These are phyloP conservation scores for Pseudochirops cupreus DNA, from an alignment of 2,797 vertebrate genomes.

Conservation along the genomic window DNA sequence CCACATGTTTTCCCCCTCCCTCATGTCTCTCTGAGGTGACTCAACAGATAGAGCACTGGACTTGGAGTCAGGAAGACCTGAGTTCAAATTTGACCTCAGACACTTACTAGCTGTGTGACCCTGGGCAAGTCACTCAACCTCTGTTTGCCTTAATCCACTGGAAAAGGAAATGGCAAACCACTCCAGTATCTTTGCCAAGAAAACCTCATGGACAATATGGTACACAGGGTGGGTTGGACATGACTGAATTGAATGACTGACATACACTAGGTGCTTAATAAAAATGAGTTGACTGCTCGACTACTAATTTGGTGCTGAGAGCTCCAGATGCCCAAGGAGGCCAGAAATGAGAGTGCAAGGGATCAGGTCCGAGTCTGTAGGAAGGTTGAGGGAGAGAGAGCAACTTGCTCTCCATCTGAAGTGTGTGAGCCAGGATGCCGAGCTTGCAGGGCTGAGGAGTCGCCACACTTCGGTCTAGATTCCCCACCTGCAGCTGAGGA, in stretches of 20 bases:
- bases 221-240: background rate
- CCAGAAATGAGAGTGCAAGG: background rate
- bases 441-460: background rate
- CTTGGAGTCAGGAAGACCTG: background rate
- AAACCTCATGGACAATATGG: too few species aligned
- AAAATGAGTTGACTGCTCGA: background rate
- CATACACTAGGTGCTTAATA: background rate
- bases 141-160: background rate
- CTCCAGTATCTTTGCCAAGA: background rate
- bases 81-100: background rate
- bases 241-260: background rate
- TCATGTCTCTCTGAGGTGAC: background rate
- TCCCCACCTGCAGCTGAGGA: background rate
- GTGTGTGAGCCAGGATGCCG: background rate
- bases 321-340: background rate
- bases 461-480: background rate
- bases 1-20: background rate
- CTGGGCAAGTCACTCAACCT: background rate
- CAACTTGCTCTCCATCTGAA: background rate
- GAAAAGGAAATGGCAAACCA: background rate
- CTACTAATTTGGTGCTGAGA: background rate
- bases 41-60: background rate
- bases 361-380: background rate
- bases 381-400: background rate
- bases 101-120: background rate